Base-by-base conservation (phyloP, 2,888 invertebrate species). In the Dryobotodes eremita region DNA sequence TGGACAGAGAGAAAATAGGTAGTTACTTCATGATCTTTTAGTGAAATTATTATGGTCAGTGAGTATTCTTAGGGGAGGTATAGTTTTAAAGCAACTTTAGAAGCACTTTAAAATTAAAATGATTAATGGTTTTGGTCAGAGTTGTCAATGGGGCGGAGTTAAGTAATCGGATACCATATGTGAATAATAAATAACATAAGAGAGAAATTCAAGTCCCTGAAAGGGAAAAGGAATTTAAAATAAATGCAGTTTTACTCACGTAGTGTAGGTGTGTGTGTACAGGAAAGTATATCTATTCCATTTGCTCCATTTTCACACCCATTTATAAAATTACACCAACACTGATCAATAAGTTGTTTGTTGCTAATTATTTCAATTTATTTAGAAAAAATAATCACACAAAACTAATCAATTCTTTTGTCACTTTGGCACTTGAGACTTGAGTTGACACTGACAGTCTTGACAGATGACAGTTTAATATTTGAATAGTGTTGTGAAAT, bases 401-500 rank as follows among this genome's bases (percentile, higher is more conserved):
- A n/a, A 59, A 71, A 15, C 13, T 26, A 11, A 50, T 50, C n/a
- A 75, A 50, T 61, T 73, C 59, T 36, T 20, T 5, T 36, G 48
- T 50, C 31, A 59, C 31, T 74, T 73, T n/a, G 62, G 62, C 46
- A 71, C 10, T 42, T 42, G 42, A 42, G 4, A 36, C 31, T 36
- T 36, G 31, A 36, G 31, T 36, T 36, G 31, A 36, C 31, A n/a
- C n/a, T n/a, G n/a, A n/a, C n/a, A n/a, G n/a, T n/a, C n/a, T 50
- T 69, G 50, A 53, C 69, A 36, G 17, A n/a, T 50, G 66, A 36
- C 66, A 36, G n/a, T n/a, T n/a, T n/a, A n/a, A n/a, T n/a, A n/a
- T n/a, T n/a, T n/a, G n/a, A n/a, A n/a, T n/a, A n/a, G n/a, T n/a
- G n/a, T n/a, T n/a, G n/a, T n/a, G 8, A 31, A 20, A 50, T 36